Base-by-base conservation (phyloP, 1,140 invertebrate species). In the Harpegnathos saltator region DNA sequence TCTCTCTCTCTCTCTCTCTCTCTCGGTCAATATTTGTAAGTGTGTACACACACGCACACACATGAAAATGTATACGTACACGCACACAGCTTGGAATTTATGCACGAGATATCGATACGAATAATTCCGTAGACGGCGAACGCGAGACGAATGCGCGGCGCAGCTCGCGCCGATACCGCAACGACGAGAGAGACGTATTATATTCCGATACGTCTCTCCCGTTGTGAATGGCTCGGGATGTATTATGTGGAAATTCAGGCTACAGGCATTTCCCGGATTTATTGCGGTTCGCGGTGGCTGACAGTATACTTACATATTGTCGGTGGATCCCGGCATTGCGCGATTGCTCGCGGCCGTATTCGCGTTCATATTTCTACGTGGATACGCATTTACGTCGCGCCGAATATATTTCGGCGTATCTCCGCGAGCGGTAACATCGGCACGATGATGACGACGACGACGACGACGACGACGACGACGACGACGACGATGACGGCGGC, bases 251-350 rank as follows among this genome's bases (percentile, higher is more conserved):
- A 65, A 83, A 83, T 75, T 86, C 82, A 72, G 71, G 78, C 66
- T 86, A 86, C 71, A 82, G 84, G 82, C 72, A 83, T 86, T 83
- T 86, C 84, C 62, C 85, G 80, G 84, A 87, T 86, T 87, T 87
- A 87, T 87, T 87, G 84, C 80, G 44, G 77, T 68, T 56, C 33
- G 63, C 85, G 68, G 72, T 80, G 33, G 85, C 71, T 87, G 85
- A 87, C 84, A 87, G 84, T 87, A 66, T 83, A 87, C 85, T 87
- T 86, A 87, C 84, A 85, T 83, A 72, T 68, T 82, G 71, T 50
- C 50, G 78, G 72, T 86, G 84, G 72, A 86, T 83, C 33, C 65
- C 58, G 29, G 59, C 63, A 48, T 81, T 85, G 72, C 56, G 83
- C 71, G 61, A 86, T 86, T 82, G 78, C 80, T 65, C 61, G 61